Conservation (phyloP, 1,140 invertebrate species). For the Drosophila seguyi region DNA sequence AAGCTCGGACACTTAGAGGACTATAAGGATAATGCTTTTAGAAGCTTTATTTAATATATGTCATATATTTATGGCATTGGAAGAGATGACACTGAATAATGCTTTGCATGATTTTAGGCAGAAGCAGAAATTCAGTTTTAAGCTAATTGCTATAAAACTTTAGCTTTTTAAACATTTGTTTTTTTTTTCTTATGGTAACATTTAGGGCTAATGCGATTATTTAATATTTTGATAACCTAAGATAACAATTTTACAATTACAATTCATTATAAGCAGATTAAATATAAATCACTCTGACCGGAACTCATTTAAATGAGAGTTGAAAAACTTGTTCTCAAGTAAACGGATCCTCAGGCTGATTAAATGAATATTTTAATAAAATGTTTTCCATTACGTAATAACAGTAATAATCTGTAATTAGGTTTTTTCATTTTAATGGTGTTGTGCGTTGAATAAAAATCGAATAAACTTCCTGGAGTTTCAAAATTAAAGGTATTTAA, state of each 20-base stretch:
- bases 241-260: not conserved
- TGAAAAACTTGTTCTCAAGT: slow-evolving; percentile 17
- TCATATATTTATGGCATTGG: too few relatives aligned
- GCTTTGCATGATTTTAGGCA: slow-evolving; percentile 1
- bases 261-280: not conserved
- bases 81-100: too few relatives aligned
- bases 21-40: not conserved
- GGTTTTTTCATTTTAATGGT: not conserved
- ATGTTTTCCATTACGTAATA: slow-evolving; percentile 5
- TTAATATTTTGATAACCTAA: slow-evolving; percentile 11
- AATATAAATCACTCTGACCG: not conserved
- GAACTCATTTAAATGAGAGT: slow-evolving; percentile 9
- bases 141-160: slow-evolving; percentile 5
- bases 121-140: not conserved
- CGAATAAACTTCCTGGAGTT: not conserved
- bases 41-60: not conserved
- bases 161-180: too few relatives aligned
- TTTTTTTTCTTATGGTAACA: not conserved
- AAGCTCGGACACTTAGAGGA: not conserved
- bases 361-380: slow-evolving; percentile 1
- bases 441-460: not conserved
- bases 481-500: not conserved
- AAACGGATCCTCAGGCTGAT: slow-evolving; percentile 1
- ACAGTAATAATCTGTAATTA: not conserved
- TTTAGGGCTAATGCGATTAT: slow-evolving; percentile 7